A percentile compares a stretch with the other conserved stretches of the same genome.
phyloP scores from a whole-genome alignment of 1,140 invertebrate species.

The Araneus ventricosus region DNA sequence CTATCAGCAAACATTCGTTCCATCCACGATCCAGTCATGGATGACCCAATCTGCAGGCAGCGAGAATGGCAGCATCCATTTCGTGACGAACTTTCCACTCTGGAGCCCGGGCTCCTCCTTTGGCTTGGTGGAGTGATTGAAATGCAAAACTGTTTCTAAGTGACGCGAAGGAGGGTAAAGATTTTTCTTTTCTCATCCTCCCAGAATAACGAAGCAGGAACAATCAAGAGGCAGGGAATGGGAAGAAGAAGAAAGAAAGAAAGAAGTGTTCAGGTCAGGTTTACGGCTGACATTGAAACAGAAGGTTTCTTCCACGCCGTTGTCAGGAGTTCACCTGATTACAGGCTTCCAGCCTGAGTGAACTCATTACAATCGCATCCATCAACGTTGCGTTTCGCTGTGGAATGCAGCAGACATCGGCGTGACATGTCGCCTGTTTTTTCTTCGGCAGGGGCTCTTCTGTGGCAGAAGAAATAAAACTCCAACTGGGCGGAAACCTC shows the following conservation, averaged over 20 bases:
- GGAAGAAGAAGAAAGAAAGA: neutral
- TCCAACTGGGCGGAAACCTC: conserved; percentile 19
- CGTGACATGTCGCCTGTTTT: conserved; percentile 19
- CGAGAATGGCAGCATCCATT: too few relatives aligned
- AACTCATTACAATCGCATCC: conserved; percentile 45
- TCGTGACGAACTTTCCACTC: too few relatives aligned
- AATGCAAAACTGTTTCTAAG: conserved; percentile 39
- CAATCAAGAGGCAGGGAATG: neutral
- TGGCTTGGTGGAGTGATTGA: neutral
- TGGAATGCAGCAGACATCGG: conserved; percentile 38
- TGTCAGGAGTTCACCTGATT: conserved; percentile 32
- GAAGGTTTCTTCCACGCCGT: conserved; percentile 22
- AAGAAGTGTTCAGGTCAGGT: conserved; percentile 18
- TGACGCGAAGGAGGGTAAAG: neutral
- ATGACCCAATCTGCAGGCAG: too few relatives aligned
- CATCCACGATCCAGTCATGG: too few relatives aligned
- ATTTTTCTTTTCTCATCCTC: neutral
- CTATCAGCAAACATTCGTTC: too few relatives aligned
- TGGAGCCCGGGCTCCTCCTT: neutral
- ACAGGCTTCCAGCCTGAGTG: neutral
- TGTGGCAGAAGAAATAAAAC: conserved; percentile 16
- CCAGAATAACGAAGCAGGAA: neutral
- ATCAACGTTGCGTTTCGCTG: conserved; percentile 32
- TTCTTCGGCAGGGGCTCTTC: neutral
- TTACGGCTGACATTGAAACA: conserved; percentile 36